A percentile compares a stretch with the other conserved stretches of the same genome.
Evolutionary conservation across 2,888 invertebrate genomes (phyloP).

Genomic region (Tipula unca): DNA sequence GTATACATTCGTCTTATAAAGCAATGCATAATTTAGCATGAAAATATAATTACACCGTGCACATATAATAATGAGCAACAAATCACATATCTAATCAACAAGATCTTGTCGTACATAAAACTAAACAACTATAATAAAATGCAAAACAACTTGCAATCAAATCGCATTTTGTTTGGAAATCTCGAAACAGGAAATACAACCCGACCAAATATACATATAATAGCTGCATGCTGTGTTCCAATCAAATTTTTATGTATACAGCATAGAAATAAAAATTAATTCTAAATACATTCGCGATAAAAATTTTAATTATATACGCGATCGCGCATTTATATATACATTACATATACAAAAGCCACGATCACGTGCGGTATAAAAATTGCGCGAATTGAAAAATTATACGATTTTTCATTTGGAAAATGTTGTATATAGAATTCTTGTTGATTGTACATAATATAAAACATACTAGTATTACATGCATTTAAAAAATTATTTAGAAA

Average conservation of each 20-base stretch:
- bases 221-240: not conserved
- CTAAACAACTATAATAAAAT: not conserved
- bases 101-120: not conserved
- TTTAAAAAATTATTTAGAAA: not conserved
- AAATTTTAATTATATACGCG: not conserved
- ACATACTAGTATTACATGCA: too few relatives aligned
- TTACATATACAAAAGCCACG: not conserved
- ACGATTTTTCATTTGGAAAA: not conserved
- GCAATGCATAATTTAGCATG: not conserved
- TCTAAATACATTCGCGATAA: not conserved
- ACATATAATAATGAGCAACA: not conserved
- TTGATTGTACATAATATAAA: not conserved
- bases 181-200: not conserved
- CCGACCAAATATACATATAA: not conserved
- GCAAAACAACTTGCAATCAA: not conserved
- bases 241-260: not conserved
- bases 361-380: not conserved
- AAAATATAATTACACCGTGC: not conserved
- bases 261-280: not conserved
- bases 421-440: not conserved
- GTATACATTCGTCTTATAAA: not conserved
- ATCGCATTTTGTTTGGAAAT: not conserved
- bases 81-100: not conserved
- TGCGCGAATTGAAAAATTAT: not conserved
- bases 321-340: not conserved